Percentiles rank a stretch among this genome's conserved stretches.
phyloP scores from a whole-genome alignment of 1,140 invertebrate species.

The Fragariocoptes setiger region DNA sequence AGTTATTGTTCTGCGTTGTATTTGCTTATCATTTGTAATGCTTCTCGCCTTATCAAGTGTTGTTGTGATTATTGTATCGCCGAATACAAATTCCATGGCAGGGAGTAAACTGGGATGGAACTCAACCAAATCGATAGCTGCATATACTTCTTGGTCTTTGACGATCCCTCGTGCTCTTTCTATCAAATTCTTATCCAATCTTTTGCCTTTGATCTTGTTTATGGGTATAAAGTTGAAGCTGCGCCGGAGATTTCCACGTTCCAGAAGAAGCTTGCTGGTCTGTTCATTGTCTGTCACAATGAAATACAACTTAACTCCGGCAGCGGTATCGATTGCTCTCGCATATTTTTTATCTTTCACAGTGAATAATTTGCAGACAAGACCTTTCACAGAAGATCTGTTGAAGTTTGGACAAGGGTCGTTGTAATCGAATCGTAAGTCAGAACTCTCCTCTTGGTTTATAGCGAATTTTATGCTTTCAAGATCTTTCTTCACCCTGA shows the following conservation, averaged over 20 bases:
- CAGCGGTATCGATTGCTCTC: constrained; percentile 35
- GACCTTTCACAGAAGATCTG: constrained; percentile 35
- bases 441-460: not conserved
- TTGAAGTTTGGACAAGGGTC: constrained; percentile 48
- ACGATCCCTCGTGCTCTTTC: constrained; percentile 36
- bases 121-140: constrained; percentile 45
- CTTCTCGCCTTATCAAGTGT: constrained; percentile 40
- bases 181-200: constrained; percentile 27
- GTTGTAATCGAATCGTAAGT: constrained; percentile 27
- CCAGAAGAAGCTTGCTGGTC: constrained; percentile 47
- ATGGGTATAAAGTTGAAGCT: constrained; percentile 60
- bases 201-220: constrained; percentile 40
- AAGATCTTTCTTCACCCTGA: not conserved
- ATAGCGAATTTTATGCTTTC: not conserved
- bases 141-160: constrained; percentile 37
- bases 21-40: constrained; percentile 37
- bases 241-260: constrained; percentile 40
- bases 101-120: constrained; percentile 32
- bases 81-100: constrained; percentile 69
- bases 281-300: constrained; percentile 58
- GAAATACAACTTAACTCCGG: constrained; percentile 57
- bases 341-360: constrained; percentile 41
- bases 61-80: constrained; percentile 44
- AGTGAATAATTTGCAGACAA: constrained; percentile 38
- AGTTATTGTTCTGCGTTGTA: constrained; percentile 49